Evolutionary conservation across 1,140 invertebrate species (phyloP).

Genomic region (Calycopis cecrops): DNA sequence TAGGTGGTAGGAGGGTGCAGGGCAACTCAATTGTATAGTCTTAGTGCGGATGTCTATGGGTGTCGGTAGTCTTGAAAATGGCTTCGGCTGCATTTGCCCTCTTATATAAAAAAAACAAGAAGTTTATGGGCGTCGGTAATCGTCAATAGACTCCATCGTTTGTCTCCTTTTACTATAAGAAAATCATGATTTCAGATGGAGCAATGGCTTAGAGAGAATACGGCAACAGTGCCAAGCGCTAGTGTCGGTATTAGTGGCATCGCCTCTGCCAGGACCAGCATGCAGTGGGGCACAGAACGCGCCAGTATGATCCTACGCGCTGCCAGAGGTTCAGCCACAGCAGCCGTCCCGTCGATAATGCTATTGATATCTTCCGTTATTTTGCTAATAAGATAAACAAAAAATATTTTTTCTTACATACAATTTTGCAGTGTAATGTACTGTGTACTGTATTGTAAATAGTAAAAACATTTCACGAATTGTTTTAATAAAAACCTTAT

Average conservation of each 20-base stretch:
- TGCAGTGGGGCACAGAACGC: constrained; percentile 49
- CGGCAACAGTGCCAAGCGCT: constrained; percentile 35
- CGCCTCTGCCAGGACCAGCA: constrained; percentile 37
- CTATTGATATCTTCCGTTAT: constrained; percentile 35
- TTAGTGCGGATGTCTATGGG: too few species aligned
- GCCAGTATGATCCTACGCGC: constrained; percentile 39
- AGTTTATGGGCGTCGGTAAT: too few species aligned
- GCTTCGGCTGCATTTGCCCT: too few species aligned
- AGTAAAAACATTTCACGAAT: neutral
- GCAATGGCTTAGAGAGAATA: constrained; percentile 39
- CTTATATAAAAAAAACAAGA: too few species aligned
- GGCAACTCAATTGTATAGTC: too few species aligned
- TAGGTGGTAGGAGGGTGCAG: too few species aligned
- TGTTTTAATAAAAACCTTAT: too few species aligned
- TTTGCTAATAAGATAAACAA: constrained; percentile 44
- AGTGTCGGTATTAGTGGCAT: constrained; percentile 44
- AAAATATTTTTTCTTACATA: too few species aligned
- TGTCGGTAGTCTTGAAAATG: too few species aligned
- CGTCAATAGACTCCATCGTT: too few species aligned
- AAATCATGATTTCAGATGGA: constrained; percentile 46
- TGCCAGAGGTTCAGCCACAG: constrained; percentile 35
- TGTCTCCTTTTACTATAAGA: too few species aligned
- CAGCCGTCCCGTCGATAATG: constrained; percentile 33
- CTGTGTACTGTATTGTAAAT: neutral
- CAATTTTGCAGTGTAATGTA: too few species aligned